Conservation (phyloP, 2,113 vertebrate species). For the Zeus faber region DNA sequence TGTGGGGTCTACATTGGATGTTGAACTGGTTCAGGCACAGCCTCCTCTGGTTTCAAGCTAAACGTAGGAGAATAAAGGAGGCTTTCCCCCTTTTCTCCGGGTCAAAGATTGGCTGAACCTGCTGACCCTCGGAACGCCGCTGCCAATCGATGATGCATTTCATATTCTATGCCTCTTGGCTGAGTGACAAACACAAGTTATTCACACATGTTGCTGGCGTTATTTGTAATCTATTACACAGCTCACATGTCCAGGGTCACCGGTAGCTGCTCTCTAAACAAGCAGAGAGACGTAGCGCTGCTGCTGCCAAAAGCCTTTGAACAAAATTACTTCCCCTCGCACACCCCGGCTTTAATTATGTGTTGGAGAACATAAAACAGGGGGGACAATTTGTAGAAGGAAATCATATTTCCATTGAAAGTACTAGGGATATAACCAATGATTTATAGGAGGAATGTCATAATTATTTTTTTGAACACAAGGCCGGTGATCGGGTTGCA, state of each 20-base stretch:
- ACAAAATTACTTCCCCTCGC: conserved; percentile 93
- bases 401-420: conserved; percentile 94
- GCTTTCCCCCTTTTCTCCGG: conserved; percentile 40
- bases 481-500: conserved; percentile 80
- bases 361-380: conserved; percentile 90
- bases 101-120: conserved; percentile 47
- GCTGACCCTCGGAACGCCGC: conserved; percentile 52
- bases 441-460: conserved; percentile 90
- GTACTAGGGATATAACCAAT: conserved; percentile 83
- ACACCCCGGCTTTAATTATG: conserved; percentile 89
- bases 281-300: conserved; percentile 79
- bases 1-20: no score
- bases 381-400: conserved; percentile 90
- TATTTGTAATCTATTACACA: conserved; percentile 66
- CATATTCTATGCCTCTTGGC: conserved; percentile 53
- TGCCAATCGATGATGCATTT: conserved; percentile 50
- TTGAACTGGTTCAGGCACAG: no score
- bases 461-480: conserved; percentile 85
- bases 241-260: conserved; percentile 69
- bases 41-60: no score
- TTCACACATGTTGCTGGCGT: conserved; percentile 60
- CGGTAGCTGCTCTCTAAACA: conserved; percentile 81
- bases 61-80: no score
- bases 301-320: conserved; percentile 87
- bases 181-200: conserved; percentile 52